Evolutionary conservation across 2,888 invertebrate species (phyloP).

Genomic region (Gari tellinella): DNA sequence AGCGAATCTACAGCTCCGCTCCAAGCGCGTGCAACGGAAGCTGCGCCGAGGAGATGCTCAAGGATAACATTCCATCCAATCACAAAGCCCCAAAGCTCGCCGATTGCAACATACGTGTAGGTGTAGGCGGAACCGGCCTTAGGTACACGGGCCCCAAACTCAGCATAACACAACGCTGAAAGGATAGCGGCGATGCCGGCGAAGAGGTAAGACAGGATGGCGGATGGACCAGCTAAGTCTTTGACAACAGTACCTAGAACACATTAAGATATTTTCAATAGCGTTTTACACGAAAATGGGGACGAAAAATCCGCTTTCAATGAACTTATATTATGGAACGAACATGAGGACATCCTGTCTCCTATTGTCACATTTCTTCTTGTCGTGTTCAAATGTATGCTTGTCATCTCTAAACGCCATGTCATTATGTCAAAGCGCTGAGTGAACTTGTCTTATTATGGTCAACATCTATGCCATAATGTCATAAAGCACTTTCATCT

Average conservation of each 20-base stretch:
- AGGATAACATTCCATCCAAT: slow-evolving; percentile 94
- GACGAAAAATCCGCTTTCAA: too few relatives aligned
- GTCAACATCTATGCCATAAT: too few relatives aligned
- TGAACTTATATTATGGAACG: too few relatives aligned
- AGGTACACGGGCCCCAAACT: slow-evolving; percentile 82
- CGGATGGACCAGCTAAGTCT: slow-evolving; percentile 81
- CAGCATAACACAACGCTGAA: slow-evolving; percentile 85
- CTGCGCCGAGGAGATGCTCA: slow-evolving; percentile 84
- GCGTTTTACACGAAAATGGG: too few relatives aligned
- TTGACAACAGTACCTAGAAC: slow-evolving; percentile 86
- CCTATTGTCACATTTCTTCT: too few relatives aligned
- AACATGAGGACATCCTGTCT: too few relatives aligned
- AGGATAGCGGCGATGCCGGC: slow-evolving; percentile 82
- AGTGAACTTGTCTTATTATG: too few relatives aligned
- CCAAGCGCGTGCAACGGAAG: slow-evolving; percentile 87
- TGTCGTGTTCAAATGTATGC: too few relatives aligned
- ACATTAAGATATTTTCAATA: not conserved
- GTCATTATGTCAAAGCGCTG: too few relatives aligned
- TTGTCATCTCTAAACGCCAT: too few relatives aligned
- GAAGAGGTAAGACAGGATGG: slow-evolving; percentile 89
- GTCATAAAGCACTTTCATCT: too few relatives aligned
- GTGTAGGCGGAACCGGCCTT: slow-evolving; percentile 92
- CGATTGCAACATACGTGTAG: slow-evolving; percentile 96
- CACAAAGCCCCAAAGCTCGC: slow-evolving; percentile 94
- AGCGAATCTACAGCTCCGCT: slow-evolving; percentile 85